Evolutionary conservation across 2,113 vertebrate species (phyloP), one percentile per base, ranked within the genome.

Genomic region (Thalassarche chlororhynchos): DNA sequence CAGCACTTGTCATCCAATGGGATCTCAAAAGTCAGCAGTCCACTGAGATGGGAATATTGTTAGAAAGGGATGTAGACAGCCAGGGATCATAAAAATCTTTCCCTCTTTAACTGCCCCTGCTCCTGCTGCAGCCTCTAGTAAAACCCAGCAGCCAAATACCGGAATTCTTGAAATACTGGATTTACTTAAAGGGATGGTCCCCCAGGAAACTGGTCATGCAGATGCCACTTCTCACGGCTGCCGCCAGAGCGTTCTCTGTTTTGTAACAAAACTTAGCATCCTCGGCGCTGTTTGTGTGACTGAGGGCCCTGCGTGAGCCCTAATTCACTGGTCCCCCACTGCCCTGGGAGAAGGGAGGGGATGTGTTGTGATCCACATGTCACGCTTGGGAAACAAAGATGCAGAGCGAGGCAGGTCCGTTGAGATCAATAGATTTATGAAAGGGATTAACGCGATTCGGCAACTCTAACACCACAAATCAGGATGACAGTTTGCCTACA

Each of bases 261-360:
- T 47, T 85, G 26, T 82, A 55, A 29, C 12, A 90, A 47, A 81
- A 74, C 19, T 42, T 8, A 13, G 57, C 44, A 13, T 47, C n/a
- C n/a, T 46, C 1, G 0, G 60, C 1, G 4, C 79, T 36, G 49
- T 49, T 49, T 66, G 69, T 54, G 14, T 55, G 25, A 68, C 49
- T 4, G 23, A 31, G 60, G 12, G 47, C 49, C 58, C 18, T 23
- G 8, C 0, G 0, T 10, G 29, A 46, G n/a, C 64, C 17, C 11
- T 61, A 29, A 20, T 14, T 44, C 51, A 1, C 16, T 9, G 25
- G n/a, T 17, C 6, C 19, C 28, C 42, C 44, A 2, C 28, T 10
- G 9, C 36, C 51, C 46, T 1, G 0, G 47, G 42, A 57, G 23
- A 76, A 29, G 19, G 19, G 42, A 58, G 84, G 51, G 62, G 26